These are phyloP conservation scores for Cantharis nigra DNA, from an alignment of 2,888 invertebrate species.

Conservation along the genomic window DNA sequence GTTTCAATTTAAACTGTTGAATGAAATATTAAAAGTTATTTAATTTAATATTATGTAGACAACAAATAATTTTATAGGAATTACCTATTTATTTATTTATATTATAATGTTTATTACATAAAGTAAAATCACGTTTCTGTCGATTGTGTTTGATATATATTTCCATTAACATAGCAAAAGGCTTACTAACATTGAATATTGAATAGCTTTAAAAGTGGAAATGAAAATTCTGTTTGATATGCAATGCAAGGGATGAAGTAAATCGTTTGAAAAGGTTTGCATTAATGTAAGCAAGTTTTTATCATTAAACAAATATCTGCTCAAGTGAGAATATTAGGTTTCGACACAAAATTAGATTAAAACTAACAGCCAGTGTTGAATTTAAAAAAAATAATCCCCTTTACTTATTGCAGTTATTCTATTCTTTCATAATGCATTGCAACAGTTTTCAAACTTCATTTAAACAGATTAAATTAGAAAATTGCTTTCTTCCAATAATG, in stretches of 20 bases:
- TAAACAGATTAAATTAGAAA: neutral
- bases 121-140: neutral
- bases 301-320: conserved; percentile 1
- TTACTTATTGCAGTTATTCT: neutral
- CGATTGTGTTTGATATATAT: conserved; percentile 3
- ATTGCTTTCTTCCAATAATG: neutral
- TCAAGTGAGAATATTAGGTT: neutral
- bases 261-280: conserved; percentile 3
- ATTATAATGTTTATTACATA: neutral
- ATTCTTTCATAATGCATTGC: neutral
- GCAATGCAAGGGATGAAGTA: neutral
- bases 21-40: neutral
- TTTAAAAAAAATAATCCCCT: neutral
- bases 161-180: conserved; percentile 8
- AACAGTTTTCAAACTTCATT: neutral
- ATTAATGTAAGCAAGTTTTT: neutral
- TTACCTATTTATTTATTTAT: neutral
- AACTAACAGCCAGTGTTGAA: neutral
- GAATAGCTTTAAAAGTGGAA: conserved; percentile 16
- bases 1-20: neutral
- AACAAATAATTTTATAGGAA: neutral
- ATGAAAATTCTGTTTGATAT: conserved; percentile 5
- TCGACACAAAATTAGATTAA: neutral
- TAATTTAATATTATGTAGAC: neutral
- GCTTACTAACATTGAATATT: conserved; percentile 11